Evolutionary conservation across 2,113 vertebrate genomes (phyloP).

Genomic region (Hypomesus transpacificus): DNA sequence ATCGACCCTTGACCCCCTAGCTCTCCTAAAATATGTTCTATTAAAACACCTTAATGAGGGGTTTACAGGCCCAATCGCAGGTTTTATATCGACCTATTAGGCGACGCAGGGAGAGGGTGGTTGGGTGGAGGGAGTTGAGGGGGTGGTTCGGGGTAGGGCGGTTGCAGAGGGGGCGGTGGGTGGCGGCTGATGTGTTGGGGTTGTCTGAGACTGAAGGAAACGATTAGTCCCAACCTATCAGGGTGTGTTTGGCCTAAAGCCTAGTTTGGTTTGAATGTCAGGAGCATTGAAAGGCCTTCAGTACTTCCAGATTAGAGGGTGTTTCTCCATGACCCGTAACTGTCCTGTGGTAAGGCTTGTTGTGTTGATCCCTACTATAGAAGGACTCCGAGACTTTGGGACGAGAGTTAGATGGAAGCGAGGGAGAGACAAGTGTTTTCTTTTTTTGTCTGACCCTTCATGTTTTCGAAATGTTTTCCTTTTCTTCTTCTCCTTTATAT

Average conservation of each 20-base stretch:
- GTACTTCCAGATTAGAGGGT: slow-evolving; percentile 80
- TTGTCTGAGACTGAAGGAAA: slow-evolving; percentile 78
- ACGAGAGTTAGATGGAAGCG: too few relatives aligned
- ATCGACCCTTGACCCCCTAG: slow-evolving; percentile 76
- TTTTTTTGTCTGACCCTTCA: too few relatives aligned
- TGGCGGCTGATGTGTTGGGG: slow-evolving; percentile 23
- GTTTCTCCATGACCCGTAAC: slow-evolving; percentile 43
- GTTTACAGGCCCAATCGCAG: slow-evolving; percentile 86
- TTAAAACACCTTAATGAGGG: slow-evolving; percentile 91
- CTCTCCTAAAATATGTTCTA: slow-evolving; percentile 82
- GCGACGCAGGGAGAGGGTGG: slow-evolving; percentile 48
- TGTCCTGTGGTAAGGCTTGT: slow-evolving; percentile 38
- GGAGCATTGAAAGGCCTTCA: slow-evolving; percentile 63
- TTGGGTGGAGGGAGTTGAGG: slow-evolving; percentile 15
- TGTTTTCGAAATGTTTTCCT: too few relatives aligned
- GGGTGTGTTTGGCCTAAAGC: slow-evolving; percentile 71
- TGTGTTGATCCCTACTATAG: slow-evolving; percentile 32
- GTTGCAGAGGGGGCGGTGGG: slow-evolving; percentile 20
- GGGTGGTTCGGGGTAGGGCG: background rate
- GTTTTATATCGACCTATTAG: slow-evolving; percentile 88
- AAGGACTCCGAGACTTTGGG: slow-evolving; percentile 4
- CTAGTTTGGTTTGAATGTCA: slow-evolving; percentile 60
- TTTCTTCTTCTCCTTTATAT: too few relatives aligned
- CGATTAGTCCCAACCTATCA: slow-evolving; percentile 75
- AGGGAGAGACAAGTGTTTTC: background rate